phyloP scores from a whole-genome alignment of 2,113 vertebrate species.

The Rhea americana region DNA sequence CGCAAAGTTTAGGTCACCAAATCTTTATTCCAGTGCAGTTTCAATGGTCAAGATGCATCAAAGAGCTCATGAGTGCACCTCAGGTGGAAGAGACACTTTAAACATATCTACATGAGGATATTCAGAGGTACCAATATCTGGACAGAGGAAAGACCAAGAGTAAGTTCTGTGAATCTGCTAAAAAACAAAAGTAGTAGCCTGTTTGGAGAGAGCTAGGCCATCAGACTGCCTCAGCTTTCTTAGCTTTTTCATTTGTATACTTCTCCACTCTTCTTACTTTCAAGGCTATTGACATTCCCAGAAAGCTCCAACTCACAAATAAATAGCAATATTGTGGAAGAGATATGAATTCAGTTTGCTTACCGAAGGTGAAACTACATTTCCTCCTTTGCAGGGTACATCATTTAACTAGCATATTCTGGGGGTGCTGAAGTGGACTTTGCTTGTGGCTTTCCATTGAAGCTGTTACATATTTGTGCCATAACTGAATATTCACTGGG shows the following conservation, averaged over 20 bases:
- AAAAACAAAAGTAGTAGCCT: neutral
- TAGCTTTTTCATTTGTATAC: neutral
- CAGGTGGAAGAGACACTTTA: neutral
- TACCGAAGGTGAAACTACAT: neutral
- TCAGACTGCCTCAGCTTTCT: neutral
- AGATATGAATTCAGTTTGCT: neutral
- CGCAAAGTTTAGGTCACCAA: neutral
- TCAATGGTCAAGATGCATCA: neutral
- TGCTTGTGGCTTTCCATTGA: neutral
- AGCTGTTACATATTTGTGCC: neutral
- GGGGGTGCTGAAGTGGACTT: neutral
- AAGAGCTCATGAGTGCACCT: neutral
- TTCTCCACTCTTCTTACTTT: neutral
- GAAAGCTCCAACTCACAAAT: neutral
- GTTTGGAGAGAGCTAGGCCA: neutral
- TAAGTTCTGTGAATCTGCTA: neutral
- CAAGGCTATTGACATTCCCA: neutral
- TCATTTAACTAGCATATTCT: neutral
- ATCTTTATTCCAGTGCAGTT: neutral
- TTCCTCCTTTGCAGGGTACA: neutral
- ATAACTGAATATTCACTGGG: neutral
- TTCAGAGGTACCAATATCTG: neutral
- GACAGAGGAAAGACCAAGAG: neutral
- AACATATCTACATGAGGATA: too few species aligned
- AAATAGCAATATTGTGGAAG: neutral